phyloP scores from a whole-genome alignment of 2,797 vertebrate genomes.

The Eulemur albifrons region DNA sequence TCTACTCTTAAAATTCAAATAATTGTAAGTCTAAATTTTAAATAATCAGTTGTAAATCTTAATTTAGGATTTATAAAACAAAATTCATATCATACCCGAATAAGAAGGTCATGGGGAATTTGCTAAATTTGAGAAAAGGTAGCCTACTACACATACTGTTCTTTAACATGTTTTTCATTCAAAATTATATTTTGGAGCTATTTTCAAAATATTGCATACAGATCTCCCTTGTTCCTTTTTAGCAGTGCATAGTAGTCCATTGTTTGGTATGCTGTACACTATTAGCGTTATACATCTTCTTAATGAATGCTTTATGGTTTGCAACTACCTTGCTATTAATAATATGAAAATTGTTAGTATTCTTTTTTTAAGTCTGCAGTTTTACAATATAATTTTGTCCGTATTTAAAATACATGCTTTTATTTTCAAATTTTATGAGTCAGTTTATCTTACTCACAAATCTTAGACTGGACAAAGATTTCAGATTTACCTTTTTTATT shows the following conservation, averaged over 20 bases:
- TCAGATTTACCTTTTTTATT: neutral
- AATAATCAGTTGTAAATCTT: neutral
- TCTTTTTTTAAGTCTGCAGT: neutral
- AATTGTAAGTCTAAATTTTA: neutral
- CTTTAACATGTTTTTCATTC: neutral
- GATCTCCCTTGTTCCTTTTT: neutral
- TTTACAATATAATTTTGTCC: neutral
- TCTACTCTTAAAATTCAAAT: neutral
- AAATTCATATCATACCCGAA: neutral
- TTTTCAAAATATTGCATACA: neutral
- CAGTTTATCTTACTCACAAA: neutral
- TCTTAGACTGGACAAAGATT: neutral
- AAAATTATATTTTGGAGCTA: neutral
- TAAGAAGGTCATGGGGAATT: neutral
- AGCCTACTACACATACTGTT: neutral
- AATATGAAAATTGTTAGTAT: neutral
- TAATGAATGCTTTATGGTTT: neutral
- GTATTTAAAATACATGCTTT: neutral
- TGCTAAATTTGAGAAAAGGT: neutral
- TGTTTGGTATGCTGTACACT: neutral
- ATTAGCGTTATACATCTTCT: neutral
- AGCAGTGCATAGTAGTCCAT: neutral
- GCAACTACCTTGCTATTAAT: neutral
- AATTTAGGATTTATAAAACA: neutral
- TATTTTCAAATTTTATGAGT: neutral